These are phyloP conservation scores for Pedicia rivosa DNA, from an alignment of 2,888 invertebrate species.

Conservation along the genomic window DNA sequence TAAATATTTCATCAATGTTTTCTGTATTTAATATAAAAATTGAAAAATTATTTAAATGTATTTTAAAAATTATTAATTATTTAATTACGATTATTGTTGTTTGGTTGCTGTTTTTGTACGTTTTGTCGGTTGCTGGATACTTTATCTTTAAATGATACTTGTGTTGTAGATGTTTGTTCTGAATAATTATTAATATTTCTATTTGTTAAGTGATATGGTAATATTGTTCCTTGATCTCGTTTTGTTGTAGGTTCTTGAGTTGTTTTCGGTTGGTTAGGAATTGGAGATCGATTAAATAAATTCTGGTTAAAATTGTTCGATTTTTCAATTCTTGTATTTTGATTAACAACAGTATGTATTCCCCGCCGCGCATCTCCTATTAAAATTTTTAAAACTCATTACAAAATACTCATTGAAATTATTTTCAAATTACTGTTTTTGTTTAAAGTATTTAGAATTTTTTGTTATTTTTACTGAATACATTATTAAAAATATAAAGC, in stretches of 20 bases:
- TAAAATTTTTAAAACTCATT: too few species aligned
- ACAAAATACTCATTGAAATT: background rate
- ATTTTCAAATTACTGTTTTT: background rate
- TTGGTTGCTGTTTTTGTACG: too few species aligned
- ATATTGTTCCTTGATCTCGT: too few species aligned
- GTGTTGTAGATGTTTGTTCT: too few species aligned
- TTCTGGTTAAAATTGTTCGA: background rate
- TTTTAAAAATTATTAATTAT: too few species aligned
- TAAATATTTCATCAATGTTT: slow-evolving; percentile 41
- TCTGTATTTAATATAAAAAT: slow-evolving; percentile 20
- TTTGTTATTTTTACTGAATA: background rate
- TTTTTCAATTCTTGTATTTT: slow-evolving; percentile 22
- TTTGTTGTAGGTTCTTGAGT: too few species aligned
- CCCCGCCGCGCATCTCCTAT: slow-evolving; percentile 15
- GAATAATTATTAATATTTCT: too few species aligned
- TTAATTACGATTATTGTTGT: too few species aligned
- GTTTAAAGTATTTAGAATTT: background rate
- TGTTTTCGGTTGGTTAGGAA: slow-evolving; percentile 7
- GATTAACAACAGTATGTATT: slow-evolving; percentile 25
- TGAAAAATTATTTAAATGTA: too few species aligned
- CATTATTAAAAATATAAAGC: slow-evolving; percentile 1
- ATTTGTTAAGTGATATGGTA: too few species aligned
- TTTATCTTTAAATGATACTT: too few species aligned
- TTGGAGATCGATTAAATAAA: slow-evolving; percentile 17
- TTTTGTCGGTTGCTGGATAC: too few species aligned